Evolutionary conservation across 2,797 vertebrate genomes (phyloP).

Genomic region (Peromyscus eremicus): DNA sequence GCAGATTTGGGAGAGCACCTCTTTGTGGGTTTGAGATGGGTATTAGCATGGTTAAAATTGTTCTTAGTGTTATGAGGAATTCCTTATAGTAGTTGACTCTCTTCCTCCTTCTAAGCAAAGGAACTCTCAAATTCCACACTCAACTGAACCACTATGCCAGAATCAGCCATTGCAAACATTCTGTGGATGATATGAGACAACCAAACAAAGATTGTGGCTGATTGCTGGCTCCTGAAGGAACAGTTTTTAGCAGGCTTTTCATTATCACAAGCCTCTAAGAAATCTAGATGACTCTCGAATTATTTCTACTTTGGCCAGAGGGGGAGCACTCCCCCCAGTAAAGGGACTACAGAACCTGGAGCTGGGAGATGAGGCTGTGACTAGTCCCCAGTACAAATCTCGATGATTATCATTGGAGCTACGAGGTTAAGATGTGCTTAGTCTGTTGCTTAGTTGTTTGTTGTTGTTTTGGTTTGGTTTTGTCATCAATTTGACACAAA

Average conservation of each 20-base stretch:
- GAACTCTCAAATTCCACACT: not conserved
- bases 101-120: not conserved
- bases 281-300: not conserved
- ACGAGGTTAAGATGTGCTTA: not conserved
- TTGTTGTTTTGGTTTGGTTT: not conserved
- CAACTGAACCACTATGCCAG: no score
- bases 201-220: not conserved
- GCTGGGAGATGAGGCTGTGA: not conserved
- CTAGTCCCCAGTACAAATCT: not conserved
- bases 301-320: not conserved
- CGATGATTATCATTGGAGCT: not conserved
- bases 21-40: not conserved
- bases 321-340: not conserved
- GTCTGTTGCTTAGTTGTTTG: not conserved
- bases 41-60: not conserved
- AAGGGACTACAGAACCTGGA: not conserved
- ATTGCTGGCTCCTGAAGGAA: not conserved
- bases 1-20: no score
- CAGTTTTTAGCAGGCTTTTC: not conserved
- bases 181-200: not conserved
- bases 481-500: not conserved
- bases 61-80: not conserved
- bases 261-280: not conserved
- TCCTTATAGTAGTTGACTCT: not conserved
- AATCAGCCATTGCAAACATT: not conserved